These are phyloP conservation scores for Gortyna flavago DNA, from an alignment of 2,888 invertebrate species.

Conservation along the genomic window DNA sequence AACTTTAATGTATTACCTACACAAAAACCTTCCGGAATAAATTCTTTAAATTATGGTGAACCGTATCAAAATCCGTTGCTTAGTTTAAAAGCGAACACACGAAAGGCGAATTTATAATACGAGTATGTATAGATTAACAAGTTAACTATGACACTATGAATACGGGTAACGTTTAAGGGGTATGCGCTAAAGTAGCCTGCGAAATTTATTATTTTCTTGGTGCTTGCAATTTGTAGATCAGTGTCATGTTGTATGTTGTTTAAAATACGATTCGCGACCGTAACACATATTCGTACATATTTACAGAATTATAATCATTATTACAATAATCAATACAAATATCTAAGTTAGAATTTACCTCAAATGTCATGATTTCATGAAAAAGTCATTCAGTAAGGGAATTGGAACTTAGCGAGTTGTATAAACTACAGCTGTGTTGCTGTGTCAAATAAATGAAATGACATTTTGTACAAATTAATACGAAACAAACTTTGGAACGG, in stretches of 20 bases:
- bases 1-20: neutral
- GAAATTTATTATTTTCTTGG: neutral
- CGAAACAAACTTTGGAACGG: neutral
- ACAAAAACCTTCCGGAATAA: neutral
- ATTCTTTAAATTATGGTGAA: neutral
- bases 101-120: neutral
- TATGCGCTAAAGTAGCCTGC: neutral
- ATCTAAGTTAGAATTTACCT: neutral
- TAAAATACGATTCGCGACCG: neutral
- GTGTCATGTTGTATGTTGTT: neutral
- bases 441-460: conserved; percentile 6
- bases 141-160: neutral
- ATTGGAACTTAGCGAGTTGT: neutral
- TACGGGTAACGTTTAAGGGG: neutral
- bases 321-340: neutral
- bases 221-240: neutral
- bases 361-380: neutral
- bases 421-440: neutral
- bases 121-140: neutral
- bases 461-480: neutral
- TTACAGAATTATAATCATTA: neutral
- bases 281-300: too few species aligned
- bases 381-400: neutral
- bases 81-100: neutral
- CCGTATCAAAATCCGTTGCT: neutral